These are phyloP conservation scores for Malurus elegans DNA, from an alignment of 2,113 vertebrate genomes.

Conservation along the genomic window DNA sequence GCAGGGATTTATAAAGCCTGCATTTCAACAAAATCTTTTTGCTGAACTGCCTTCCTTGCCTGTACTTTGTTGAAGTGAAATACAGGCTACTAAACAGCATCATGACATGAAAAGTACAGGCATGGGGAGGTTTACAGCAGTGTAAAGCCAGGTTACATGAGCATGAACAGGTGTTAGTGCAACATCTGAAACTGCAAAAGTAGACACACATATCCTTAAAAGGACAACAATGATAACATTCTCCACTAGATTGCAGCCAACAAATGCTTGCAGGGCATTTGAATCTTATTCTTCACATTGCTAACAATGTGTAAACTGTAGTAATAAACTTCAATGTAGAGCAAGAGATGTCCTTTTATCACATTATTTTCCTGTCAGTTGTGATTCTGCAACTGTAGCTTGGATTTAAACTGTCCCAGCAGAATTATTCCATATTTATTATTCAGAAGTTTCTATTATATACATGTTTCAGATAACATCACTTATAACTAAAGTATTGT, in stretches of 20 bases:
- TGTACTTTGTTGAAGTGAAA: background rate
- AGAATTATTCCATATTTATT: background rate
- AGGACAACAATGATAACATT: background rate
- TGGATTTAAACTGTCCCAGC: background rate
- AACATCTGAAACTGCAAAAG: background rate
- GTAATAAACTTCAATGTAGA: background rate
- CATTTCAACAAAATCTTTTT: background rate
- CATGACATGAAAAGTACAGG: background rate
- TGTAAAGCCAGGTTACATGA: background rate
- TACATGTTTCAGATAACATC: background rate
- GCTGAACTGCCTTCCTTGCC: background rate
- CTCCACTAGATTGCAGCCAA: background rate
- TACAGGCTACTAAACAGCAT: background rate
- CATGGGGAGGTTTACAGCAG: background rate
- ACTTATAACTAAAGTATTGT: background rate
- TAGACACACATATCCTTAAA: rapidly evolving
- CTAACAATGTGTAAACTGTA: background rate
- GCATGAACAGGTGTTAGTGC: background rate
- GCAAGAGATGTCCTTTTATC: background rate
- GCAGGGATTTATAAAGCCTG: background rate
- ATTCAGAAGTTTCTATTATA: background rate
- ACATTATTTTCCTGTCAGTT: background rate
- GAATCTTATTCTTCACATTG: background rate
- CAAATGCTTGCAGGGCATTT: background rate
- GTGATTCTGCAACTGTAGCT: background rate